Base-by-base conservation (phyloP, 2,888 invertebrate genomes). In the Leptopilina drosophilae region DNA sequence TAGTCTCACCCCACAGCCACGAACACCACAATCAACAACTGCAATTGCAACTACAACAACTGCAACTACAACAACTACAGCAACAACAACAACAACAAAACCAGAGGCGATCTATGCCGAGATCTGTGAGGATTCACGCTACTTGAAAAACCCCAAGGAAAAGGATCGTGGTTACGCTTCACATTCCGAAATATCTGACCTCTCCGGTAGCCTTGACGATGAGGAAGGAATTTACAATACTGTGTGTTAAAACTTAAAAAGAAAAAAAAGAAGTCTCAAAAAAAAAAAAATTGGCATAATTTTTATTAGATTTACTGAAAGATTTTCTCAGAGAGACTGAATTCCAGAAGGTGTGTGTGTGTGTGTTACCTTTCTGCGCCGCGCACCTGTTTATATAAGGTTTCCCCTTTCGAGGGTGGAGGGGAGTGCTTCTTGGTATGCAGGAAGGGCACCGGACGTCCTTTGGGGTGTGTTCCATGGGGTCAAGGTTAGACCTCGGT, bases 191-290 rank as follows among this genome's bases (percentile, higher is more conserved):
- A 87, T 89, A 46, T 90, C 91, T 33, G 76, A 90, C 20, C 82
- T 90, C 8, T 90, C 89, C 67, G 88, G 87, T 64, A 90, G 88
- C 53, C 82, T 80, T 64, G 90, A 91, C 46, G 92, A 92, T 49
- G 92, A 92, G 42, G 92, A 92, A 76, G 88, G 88, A 14, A 90
- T 91, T 82, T 92, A 92, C 81, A 92, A 92, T 82, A 92, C 92
- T 26, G 92, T 92, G 78, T 92, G 91, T 83, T 92, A 88, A 92
- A 79, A 69, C n/a, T n/a, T n/a, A n/a, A 49, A 49, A 33, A 20
- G 20, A 1, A 33, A 33, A 33, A 33, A 33, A 2, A 3, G 5
- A 2, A 3, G 5, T 33, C 33, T 0, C 33, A 2, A 1, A 1
- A 33, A 33, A 33, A 33, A 33, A 2, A 2, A 5, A 33, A 4